Evolutionary conservation across 2,797 vertebrate species (phyloP), one percentile per base, ranked within the genome.

Genomic region (Lacerta agilis): DNA sequence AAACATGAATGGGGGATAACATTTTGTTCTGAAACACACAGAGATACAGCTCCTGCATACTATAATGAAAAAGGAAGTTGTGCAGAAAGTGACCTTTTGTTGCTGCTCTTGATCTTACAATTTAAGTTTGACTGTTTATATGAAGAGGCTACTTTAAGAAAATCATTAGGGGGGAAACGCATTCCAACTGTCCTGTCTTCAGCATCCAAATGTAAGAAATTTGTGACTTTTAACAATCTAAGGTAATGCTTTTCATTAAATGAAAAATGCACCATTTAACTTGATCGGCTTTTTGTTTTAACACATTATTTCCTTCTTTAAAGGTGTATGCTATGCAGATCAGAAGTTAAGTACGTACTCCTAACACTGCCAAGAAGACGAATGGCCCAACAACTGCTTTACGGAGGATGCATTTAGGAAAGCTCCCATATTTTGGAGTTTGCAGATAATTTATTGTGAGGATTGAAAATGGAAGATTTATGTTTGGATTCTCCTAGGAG

Each of bases 401-500:
- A 73, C 6, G 8, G 58, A 86, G 25, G 23, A 8, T 0, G 13
- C 18, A 67, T 33, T 89, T 84, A 55, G 58, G 45, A 67, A 72
- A 85, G 17, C 41, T 38, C 43, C 18, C 29, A 11, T 55, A 49
- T 85, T 90, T 27, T 18, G 38, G 8, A 58, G 41, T 3, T 3
- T 79, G 49, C 41, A 41, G 36, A 75, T 66, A 86, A 85, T 49
- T 83, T 87, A 82, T 43, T 33, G 69, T 45, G 17, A 69, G 45
- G 20, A 84, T 83, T 36, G 38, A 81, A 71, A 27, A 90, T 58
- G 66, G 20, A 64, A 87, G 82, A 80, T 87, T 89, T 3, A 43
- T 90, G n/a, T 72, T 81, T 87, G 45, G n/a, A 69, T 81, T 81
- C 41, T 82, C 61, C n/a, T 69, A 77, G 71, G 81, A 84, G 18